These are phyloP conservation scores for Podarcis muralis DNA, from an alignment of 2,113 vertebrate species.

Conservation along the genomic window DNA sequence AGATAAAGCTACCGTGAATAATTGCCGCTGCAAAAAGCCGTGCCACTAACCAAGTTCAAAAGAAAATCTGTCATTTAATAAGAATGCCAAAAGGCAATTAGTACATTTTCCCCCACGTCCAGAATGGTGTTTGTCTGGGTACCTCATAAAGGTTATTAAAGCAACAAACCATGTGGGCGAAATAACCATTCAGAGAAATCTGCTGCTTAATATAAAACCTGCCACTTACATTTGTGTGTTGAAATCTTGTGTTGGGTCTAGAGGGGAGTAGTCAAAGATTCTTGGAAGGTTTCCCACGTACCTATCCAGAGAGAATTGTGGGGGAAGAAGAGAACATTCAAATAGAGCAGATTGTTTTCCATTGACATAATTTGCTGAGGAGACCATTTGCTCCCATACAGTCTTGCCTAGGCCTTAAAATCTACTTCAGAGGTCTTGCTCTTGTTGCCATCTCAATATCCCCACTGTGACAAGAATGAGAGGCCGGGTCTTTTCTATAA, in stretches of 20 bases:
- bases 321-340: constrained; percentile 1
- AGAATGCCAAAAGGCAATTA: neutral
- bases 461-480: too few species aligned
- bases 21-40: too few species aligned
- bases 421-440: neutral
- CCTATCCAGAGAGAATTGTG: constrained; percentile 74
- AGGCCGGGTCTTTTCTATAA: too few species aligned
- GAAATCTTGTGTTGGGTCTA: constrained; percentile 97
- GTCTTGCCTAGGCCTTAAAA: too few species aligned
- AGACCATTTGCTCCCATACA: neutral
- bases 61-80: neutral
- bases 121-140: neutral
- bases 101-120: neutral
- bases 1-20: neutral
- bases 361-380: neutral
- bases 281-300: constrained; percentile 96
- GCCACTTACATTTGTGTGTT: constrained; percentile 96
- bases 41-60: neutral
- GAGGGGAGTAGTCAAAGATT: constrained; percentile 97
- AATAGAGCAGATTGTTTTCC: neutral
- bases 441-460: neutral
- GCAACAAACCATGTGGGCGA: neutral
- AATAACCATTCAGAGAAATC: neutral
- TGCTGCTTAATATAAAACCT: neutral
- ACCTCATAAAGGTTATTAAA: neutral